Evolutionary conservation across 2,888 invertebrate species (phyloP).

Genomic region (Andrena dorsata): DNA sequence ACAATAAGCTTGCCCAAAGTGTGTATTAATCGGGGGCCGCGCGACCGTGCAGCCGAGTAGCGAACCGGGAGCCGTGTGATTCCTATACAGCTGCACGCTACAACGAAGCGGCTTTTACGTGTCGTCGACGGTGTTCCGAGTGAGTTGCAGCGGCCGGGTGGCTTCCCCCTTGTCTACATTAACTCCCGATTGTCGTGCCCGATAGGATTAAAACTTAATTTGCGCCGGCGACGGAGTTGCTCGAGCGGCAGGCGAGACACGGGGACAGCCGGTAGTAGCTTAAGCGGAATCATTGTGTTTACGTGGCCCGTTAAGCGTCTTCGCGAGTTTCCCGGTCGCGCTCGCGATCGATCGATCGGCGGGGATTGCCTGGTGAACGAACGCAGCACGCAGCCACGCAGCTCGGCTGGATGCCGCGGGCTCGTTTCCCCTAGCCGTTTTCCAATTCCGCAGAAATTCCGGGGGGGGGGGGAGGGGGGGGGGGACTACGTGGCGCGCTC

Average conservation of each 20-base stretch:
- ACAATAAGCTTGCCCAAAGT: too few species aligned
- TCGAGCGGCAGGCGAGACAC: constrained; percentile 3
- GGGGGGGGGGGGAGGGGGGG: too few species aligned
- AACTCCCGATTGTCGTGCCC: constrained; percentile 2
- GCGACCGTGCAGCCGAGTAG: neutral
- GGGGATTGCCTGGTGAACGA: too few species aligned
- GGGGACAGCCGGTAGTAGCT: neutral
- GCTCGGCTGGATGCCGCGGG: too few species aligned
- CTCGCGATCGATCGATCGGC: neutral
- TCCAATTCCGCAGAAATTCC: too few species aligned
- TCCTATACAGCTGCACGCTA: neutral
- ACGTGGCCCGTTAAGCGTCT: constrained; percentile 2
- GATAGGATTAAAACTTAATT: constrained; percentile 17
- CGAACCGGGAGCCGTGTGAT: neutral
- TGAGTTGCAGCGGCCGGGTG: neutral
- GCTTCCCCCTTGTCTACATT: neutral
- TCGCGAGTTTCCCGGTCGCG: neutral
- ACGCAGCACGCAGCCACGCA: too few species aligned
- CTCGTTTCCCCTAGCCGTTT: too few species aligned
- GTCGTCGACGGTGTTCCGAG: neutral
- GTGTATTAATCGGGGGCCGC: too few species aligned
- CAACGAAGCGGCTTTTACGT: neutral
- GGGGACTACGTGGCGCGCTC: too few species aligned
- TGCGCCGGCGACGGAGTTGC: neutral
- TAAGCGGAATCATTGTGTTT: neutral